These are phyloP conservation scores for Drosophila serrata DNA, from an alignment of 1,140 invertebrate species.

Conservation along the genomic window DNA sequence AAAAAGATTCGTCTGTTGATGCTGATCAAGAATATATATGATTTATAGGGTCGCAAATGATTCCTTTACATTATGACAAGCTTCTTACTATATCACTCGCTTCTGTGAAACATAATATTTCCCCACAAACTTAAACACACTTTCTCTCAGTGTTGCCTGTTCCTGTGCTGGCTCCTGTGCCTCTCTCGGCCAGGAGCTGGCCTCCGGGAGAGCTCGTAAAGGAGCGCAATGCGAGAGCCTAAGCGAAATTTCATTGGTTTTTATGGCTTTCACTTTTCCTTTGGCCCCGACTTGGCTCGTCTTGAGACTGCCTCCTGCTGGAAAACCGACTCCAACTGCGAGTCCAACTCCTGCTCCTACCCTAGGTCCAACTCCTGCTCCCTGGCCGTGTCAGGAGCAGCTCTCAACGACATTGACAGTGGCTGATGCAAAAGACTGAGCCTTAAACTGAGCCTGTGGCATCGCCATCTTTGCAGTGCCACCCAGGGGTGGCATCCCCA, in stretches of 20 bases:
- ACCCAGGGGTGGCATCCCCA: neutral
- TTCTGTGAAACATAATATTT: no score
- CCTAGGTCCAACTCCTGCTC: neutral
- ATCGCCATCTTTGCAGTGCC: constrained; percentile 43
- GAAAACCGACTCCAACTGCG: neutral
- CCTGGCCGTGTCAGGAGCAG: neutral
- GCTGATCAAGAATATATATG: no score
- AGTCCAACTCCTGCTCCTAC: neutral
- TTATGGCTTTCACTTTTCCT: constrained; percentile 60
- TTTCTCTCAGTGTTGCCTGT: constrained; percentile 19
- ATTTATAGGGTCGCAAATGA: no score
- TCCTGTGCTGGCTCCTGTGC: neutral
- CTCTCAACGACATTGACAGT: constrained; percentile 31
- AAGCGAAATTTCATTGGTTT: constrained; percentile 79
- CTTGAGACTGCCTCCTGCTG: constrained; percentile 17
- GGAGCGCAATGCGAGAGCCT: constrained; percentile 48
- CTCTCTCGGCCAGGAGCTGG: neutral
- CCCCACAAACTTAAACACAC: no score
- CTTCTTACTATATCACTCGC: no score
- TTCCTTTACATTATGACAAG: no score
- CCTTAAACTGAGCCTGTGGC: constrained; percentile 6
- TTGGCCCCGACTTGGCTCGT: constrained; percentile 1
- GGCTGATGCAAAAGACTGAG: constrained; percentile 1
- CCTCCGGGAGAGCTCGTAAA: constrained; percentile 53
- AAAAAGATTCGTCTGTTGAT: no score